Base-by-base conservation (phyloP, 30 jellyfish, hydroid and myxozoan genomes). In the Mastigias papua region DNA sequence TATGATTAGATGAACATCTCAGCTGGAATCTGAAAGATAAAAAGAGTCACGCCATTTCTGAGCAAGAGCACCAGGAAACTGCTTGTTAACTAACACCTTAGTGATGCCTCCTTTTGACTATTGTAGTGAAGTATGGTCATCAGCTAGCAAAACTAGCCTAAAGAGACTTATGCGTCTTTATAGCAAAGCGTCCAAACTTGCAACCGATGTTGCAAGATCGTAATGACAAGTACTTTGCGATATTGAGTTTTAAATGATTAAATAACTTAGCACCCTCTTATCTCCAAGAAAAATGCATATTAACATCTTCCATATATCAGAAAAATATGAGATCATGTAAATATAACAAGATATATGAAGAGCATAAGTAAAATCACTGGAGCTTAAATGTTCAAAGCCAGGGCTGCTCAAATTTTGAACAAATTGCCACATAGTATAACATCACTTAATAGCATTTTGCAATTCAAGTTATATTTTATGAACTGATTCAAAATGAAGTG, bases 51-150 rank as follows among this genome's bases (percentile, higher is more conserved):
- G 30, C 88, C 77, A 30, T 35, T 10, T 77, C 78, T 58, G 31
- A 49, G 34, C 17, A 10, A 46, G 5, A 30, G 29, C 66, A 11
- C 78, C 27, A 77, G 34, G 78, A 77, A 29, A 20, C 78, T 77
- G 17, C 88, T 77, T 77, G 34, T 58, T 8, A n/a, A n/a, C n/a
- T n/a, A 75, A 75, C 73, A 48, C 50, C 73, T 22, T 75, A 5
- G 81, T 79, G n/a, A 79, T 79, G 71, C 81, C 70, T 16, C 31
- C 31, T 46, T 79, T 79, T 62, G 34, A 79, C 71, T 79, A 79
- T 76, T 79, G 90, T 62, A 28, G 72, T 48, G 81, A 79, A 63
- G 90, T 29, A 10, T 79, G 80, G 90, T 79, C 90, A 9, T 79
- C 90, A 9, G 90, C 90, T 22, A 63, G 90, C 81, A 60, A 30